Conservation (phyloP, 2,113 vertebrate genomes). For the Arenaria interpres region DNA sequence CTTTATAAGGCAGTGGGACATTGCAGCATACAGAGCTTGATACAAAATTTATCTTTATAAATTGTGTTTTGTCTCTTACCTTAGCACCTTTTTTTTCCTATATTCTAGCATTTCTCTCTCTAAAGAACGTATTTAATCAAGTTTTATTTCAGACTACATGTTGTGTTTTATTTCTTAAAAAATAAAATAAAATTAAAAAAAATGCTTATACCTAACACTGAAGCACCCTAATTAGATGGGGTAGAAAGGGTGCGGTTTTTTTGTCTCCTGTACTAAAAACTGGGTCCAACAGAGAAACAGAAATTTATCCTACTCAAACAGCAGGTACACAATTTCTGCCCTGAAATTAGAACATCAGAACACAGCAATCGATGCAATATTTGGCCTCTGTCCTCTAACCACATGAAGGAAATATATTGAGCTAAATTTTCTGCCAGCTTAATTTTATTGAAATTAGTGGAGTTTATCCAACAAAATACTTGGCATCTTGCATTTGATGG, state of each 20-base stretch:
- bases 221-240: neutral
- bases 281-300: neutral
- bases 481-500: conserved; percentile 25
- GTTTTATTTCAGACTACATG: neutral
- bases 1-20: neutral
- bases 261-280: neutral
- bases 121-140: neutral
- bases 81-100: neutral
- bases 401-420: conserved; percentile 49
- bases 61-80: neutral
- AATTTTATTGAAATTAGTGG: conserved; percentile 65
- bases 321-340: conserved; percentile 7
- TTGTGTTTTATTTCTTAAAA: neutral
- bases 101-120: neutral
- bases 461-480: conserved; percentile 51
- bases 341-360: conserved; percentile 55
- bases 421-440: conserved; percentile 43
- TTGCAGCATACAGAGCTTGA: neutral
- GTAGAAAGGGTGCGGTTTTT: neutral
- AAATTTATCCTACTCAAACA: conserved; percentile 19
- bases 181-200: too few species aligned
- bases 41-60: neutral
- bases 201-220: neutral
- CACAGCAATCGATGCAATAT: conserved; percentile 14
- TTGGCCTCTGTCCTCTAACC: conserved; percentile 31